A percentile compares a stretch with the other conserved stretches of the same genome.
Evolutionary conservation across 2,888 invertebrate genomes (phyloP).

Genomic region (Himalopsyche kuldschensis): DNA sequence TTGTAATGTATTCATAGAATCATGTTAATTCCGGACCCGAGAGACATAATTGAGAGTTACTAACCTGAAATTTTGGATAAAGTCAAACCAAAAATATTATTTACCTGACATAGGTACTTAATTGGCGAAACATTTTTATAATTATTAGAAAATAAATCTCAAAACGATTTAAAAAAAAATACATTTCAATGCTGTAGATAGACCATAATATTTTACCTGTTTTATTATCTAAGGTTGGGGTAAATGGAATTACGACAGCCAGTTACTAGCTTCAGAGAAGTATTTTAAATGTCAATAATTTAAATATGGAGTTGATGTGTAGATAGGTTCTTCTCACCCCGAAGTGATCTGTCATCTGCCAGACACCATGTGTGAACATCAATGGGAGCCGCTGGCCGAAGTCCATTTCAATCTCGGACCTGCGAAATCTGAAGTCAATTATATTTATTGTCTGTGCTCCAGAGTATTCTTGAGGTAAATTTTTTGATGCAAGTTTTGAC

Average conservation of each 20-base stretch:
- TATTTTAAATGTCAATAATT: background rate
- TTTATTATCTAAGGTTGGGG: background rate
- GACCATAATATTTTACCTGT: background rate
- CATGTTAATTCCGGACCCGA: too few species aligned
- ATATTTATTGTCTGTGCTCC: constrained; percentile 70
- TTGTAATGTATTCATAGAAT: too few species aligned
- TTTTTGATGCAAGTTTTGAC: background rate
- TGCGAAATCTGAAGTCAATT: constrained; percentile 54
- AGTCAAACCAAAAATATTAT: too few species aligned
- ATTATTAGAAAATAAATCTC: too few species aligned
- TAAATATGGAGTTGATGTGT: background rate
- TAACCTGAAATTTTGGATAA: too few species aligned
- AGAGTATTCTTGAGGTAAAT: constrained; percentile 68
- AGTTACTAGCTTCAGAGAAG: background rate
- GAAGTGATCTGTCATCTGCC: background rate
- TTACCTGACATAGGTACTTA: too few species aligned
- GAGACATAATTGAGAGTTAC: too few species aligned
- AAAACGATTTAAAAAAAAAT: too few species aligned
- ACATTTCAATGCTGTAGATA: background rate
- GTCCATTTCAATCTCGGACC: constrained; percentile 55
- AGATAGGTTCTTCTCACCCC: background rate
- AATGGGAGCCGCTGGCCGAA: constrained; percentile 71
- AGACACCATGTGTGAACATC: constrained; percentile 52
- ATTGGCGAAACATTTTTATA: too few species aligned
- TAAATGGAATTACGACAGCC: background rate